phyloP scores from a whole-genome alignment of 2,888 invertebrate genomes.

The Villa cingulata region DNA sequence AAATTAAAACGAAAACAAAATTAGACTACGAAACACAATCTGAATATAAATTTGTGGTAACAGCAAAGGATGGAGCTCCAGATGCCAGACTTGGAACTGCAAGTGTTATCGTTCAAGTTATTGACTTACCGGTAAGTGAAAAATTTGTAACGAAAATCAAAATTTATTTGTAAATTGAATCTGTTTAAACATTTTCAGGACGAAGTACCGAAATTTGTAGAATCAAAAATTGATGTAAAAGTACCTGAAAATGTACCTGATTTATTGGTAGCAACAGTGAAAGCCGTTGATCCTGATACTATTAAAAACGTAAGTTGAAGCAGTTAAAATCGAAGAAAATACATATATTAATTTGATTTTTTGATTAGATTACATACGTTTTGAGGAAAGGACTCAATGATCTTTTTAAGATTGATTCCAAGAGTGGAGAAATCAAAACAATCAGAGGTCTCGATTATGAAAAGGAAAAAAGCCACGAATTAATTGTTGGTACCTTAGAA shows the following conservation, averaged over 20 bases:
- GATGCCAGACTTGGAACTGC: constrained; percentile 78
- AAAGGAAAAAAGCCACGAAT: constrained; percentile 52
- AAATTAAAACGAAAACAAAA: constrained; percentile 57
- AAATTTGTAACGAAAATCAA: background rate
- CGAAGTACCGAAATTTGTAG: constrained; percentile 65
- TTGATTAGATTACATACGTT: constrained; percentile 48
- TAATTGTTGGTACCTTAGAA: constrained; percentile 71
- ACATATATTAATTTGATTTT: background rate
- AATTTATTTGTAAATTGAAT: background rate
- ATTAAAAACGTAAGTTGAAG: constrained; percentile 50
- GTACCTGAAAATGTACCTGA: constrained; percentile 79
- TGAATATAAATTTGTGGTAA: constrained; percentile 64
- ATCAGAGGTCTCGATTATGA: constrained; percentile 66
- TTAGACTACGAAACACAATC: constrained; percentile 73
- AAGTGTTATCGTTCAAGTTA: constrained; percentile 66
- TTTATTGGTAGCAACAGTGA: constrained; percentile 62
- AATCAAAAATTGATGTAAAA: constrained; percentile 56
- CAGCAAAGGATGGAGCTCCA: constrained; percentile 75
- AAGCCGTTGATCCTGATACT: constrained; percentile 76
- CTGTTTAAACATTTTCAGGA: constrained; percentile 35
- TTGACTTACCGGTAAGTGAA: constrained; percentile 42
- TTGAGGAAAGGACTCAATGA: constrained; percentile 70
- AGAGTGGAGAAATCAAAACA: constrained; percentile 65
- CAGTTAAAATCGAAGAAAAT: background rate
- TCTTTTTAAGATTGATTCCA: constrained; percentile 69